Conservation (phyloP, 2,113 vertebrate genomes). For the Hemiprocne comata region DNA sequence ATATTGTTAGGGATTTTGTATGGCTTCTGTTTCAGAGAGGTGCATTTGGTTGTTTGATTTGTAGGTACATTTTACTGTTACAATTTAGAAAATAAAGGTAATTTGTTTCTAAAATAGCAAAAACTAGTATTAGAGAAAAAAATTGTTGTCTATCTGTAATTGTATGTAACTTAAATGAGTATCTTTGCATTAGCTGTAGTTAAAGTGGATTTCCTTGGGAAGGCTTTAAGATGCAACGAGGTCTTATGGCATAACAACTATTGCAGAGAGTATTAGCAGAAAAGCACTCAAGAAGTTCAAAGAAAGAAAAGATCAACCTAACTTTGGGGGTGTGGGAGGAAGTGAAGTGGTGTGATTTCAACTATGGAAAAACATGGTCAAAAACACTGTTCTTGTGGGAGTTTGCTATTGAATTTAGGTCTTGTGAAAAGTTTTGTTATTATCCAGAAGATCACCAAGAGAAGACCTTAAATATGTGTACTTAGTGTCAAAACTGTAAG, state of each 20-base stretch:
- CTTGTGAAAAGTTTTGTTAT: neutral
- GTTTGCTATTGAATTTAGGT: neutral
- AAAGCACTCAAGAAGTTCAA: neutral
- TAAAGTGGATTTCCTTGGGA: neutral
- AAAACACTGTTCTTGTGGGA: neutral
- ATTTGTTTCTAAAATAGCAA: neutral
- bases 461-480: neutral
- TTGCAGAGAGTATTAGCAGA: neutral
- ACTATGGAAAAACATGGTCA: neutral
- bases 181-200: neutral
- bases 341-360: neutral
- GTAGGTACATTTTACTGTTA: neutral
- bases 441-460: neutral
- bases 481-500: neutral
- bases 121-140: neutral
- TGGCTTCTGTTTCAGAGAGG: neutral
- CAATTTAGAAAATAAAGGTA: neutral
- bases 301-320: neutral
- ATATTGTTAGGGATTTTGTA: neutral
- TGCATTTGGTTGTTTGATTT: neutral
- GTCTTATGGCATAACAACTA: neutral
- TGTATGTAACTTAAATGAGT: neutral
- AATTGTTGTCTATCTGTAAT: neutral
- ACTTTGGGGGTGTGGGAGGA: fast-evolving
- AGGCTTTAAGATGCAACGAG: neutral